Evolutionary conservation across 2,113 vertebrate genomes (phyloP).

Genomic region (Fregetta grallaria): DNA sequence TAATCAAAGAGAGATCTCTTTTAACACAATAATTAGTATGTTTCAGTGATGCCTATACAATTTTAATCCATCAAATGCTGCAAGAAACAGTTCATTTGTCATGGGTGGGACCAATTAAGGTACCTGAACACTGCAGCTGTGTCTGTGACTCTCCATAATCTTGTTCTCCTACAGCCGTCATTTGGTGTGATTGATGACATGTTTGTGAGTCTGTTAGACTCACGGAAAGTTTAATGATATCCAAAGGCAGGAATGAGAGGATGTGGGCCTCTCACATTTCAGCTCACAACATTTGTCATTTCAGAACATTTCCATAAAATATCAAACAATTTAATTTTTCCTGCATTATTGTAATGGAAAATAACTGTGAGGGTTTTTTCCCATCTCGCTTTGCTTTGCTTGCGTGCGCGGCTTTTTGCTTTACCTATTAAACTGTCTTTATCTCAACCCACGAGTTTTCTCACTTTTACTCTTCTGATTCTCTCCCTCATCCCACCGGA

Average conservation of each 20-base stretch:
- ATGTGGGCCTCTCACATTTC: not conserved
- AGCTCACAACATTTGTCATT: not conserved
- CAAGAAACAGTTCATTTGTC: not conserved
- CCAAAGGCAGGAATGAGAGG: not conserved
- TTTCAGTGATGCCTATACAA: not conserved
- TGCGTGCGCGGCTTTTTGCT: too few species aligned
- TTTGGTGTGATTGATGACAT: not conserved
- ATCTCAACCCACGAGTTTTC: too few species aligned
- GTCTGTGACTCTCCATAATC: not conserved
- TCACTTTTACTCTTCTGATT: too few species aligned
- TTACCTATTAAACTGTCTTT: too few species aligned
- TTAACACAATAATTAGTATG: not conserved
- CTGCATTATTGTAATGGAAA: not conserved
- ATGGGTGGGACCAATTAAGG: not conserved
- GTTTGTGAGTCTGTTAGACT: not conserved
- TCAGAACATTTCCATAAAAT: not conserved
- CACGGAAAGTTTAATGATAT: not conserved
- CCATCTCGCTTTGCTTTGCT: too few species aligned
- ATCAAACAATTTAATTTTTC: not conserved
- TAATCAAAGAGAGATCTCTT: not conserved
- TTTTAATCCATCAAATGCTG: not conserved
- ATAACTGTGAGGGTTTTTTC: not conserved
- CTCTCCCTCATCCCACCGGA: too few species aligned
- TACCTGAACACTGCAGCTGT: not conserved
- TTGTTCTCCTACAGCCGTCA: not conserved